A percentile compares a stretch with the other conserved stretches of the same genome.
phyloP scores from a whole-genome alignment of 2,888 invertebrate genomes.

The Vandiemenella viatica region DNA sequence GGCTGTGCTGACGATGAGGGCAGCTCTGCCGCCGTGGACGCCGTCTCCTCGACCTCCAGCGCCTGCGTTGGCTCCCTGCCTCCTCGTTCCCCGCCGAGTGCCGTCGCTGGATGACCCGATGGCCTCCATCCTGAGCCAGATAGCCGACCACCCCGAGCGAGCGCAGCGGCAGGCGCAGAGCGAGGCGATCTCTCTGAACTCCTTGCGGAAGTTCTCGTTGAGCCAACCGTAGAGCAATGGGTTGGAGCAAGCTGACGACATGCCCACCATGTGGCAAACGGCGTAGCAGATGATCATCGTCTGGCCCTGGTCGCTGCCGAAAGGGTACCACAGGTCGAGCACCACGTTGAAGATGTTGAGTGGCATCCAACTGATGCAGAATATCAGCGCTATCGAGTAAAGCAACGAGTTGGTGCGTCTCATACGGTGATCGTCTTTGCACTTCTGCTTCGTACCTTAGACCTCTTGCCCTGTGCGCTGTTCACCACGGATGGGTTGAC shows the following conservation, averaged over 20 bases:
- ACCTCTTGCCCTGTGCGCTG: neutral
- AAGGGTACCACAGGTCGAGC: constrained; percentile 44
- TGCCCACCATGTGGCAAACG: constrained; percentile 52
- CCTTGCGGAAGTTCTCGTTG: constrained; percentile 84
- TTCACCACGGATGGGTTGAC: constrained; percentile 15
- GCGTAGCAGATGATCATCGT: constrained; percentile 40
- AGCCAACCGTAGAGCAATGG: constrained; percentile 85
- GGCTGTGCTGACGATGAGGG: no score
- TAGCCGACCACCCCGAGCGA: no score
- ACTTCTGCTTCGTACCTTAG: constrained; percentile 20
- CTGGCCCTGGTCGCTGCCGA: constrained; percentile 24
- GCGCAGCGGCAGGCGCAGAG: constrained; percentile 18
- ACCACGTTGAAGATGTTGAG: constrained; percentile 73
- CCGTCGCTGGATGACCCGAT: no score
- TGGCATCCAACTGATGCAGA: constrained; percentile 82
- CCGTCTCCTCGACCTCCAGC: no score
- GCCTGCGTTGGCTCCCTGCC: no score
- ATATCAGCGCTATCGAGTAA: constrained; percentile 72
- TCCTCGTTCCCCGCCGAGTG: no score
- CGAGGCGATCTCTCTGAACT: constrained; percentile 53
- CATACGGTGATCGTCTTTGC: constrained; percentile 49
- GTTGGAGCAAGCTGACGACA: constrained; percentile 36
- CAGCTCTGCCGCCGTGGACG: no score
- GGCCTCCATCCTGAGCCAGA: no score
- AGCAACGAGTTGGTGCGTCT: constrained; percentile 76